These are phyloP conservation scores for Sigmodon hispidus DNA, from an alignment of 2,113 vertebrate genomes.

Conservation along the genomic window DNA sequence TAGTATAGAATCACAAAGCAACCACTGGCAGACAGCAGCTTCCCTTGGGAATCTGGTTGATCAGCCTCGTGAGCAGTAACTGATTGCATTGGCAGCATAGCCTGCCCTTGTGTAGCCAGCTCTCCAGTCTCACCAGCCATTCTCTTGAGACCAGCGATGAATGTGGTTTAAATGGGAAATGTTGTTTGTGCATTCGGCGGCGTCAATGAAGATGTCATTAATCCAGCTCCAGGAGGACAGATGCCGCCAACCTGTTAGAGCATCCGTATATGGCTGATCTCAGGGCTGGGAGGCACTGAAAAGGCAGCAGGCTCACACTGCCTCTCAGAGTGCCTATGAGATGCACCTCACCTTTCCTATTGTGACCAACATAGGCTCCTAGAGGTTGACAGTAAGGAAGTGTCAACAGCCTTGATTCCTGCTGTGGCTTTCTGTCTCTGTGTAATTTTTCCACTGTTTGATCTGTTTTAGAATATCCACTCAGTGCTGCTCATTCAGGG, in stretches of 20 bases:
- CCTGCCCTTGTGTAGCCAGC: slow-evolving; percentile 27
- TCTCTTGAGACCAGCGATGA: slow-evolving; percentile 46
- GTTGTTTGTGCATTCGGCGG: background rate
- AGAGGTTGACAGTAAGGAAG: background rate
- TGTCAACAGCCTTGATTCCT: background rate
- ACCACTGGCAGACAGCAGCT: background rate
- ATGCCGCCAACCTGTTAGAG: slow-evolving; percentile 38
- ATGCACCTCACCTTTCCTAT: too few species aligned
- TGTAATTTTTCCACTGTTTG: slow-evolving; percentile 10
- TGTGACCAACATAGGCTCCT: background rate
- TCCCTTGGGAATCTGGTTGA: background rate
- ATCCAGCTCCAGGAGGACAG: slow-evolving; percentile 31
- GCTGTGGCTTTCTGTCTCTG: background rate
- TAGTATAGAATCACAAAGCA: background rate
- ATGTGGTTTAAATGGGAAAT: slow-evolving; percentile 60
- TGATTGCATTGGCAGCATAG: background rate
- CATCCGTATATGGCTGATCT: background rate
- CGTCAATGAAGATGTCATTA: slow-evolving; percentile 63
- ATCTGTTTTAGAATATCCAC: background rate
- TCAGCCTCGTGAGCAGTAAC: background rate
- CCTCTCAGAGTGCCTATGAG: background rate
- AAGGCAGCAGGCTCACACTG: background rate
- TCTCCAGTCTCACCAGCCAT: background rate
- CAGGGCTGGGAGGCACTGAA: background rate
- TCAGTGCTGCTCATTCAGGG: background rate